Percentiles rank a stretch among this genome's conserved stretches.
phyloP scores from a whole-genome alignment of 2,888 invertebrate genomes.

The Torymus texanus region DNA sequence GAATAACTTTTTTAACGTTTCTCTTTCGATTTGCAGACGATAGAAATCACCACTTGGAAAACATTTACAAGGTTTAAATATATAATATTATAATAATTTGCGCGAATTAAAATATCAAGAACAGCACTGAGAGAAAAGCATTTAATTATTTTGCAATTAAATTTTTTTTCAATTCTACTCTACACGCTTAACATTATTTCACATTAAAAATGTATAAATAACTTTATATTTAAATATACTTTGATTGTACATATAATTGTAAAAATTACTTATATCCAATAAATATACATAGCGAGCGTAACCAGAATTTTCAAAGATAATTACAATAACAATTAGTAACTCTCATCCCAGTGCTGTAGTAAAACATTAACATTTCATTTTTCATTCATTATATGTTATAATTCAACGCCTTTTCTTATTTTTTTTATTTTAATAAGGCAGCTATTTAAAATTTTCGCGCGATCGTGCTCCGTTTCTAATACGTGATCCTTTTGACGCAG shows the following conservation, averaged over 20 bases:
- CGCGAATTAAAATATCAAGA: conserved; percentile 40
- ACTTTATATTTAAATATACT: conserved; percentile 6
- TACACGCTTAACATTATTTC: conserved; percentile 41
- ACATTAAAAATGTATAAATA: conserved; percentile 52
- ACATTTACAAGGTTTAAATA: conserved; percentile 10
- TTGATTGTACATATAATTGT: conserved; percentile 40
- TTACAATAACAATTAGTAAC: conserved; percentile 42
- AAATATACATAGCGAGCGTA: conserved; percentile 32
- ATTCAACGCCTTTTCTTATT: conserved; percentile 40
- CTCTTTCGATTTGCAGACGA: background rate
- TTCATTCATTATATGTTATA: conserved; percentile 21
- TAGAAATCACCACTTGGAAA: conserved; percentile 29
- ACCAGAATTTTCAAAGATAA: conserved; percentile 19
- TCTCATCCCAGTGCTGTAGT: conserved; percentile 34
- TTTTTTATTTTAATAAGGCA: conserved; percentile 52
- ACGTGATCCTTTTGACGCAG: conserved; percentile 13
- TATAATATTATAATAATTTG: conserved; percentile 30
- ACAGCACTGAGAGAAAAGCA: conserved; percentile 33
- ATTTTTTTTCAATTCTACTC: conserved; percentile 24
- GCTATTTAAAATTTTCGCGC: conserved; percentile 51
- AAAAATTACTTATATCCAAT: conserved; percentile 46
- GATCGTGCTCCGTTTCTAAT: conserved; percentile 38
- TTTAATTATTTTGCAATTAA: conserved; percentile 35
- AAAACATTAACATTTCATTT: conserved; percentile 39
- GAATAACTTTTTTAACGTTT: conserved; percentile 3